phyloP scores from a whole-genome alignment of 2,797 vertebrate species.

The Karalla daura region DNA sequence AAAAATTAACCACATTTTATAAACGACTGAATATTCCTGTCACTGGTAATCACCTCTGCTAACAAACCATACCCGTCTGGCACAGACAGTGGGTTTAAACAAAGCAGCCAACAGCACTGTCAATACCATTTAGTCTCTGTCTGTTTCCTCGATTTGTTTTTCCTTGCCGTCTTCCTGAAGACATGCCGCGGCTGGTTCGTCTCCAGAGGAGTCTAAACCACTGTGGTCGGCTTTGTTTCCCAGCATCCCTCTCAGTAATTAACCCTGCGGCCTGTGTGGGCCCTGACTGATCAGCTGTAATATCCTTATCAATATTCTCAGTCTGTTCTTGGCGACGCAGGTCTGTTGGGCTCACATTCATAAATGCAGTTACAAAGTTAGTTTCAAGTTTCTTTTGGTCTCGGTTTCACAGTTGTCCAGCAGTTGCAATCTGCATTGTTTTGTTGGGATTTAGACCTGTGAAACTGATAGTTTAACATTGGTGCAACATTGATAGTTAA shows the following conservation, averaged over 20 bases:
- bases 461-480: neutral
- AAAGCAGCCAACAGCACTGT: slow-evolving; percentile 8
- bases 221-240: slow-evolving; percentile 46
- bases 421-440: neutral
- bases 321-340: slow-evolving; percentile 39
- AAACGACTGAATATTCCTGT: neutral
- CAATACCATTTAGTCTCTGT: slow-evolving; percentile 36
- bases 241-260: slow-evolving; percentile 66
- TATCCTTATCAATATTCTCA: slow-evolving; percentile 68
- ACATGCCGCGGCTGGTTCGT: slow-evolving; percentile 14
- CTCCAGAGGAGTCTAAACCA: slow-evolving; percentile 47
- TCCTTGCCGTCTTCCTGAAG: slow-evolving; percentile 35
- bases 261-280: slow-evolving; percentile 53
- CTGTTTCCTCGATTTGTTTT: slow-evolving; percentile 41
- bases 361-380: slow-evolving; percentile 29
- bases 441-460: neutral
- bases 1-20: neutral
- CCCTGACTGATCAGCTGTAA: slow-evolving; percentile 59
- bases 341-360: slow-evolving; percentile 40
- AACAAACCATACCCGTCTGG: slow-evolving; percentile 7
- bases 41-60: neutral
- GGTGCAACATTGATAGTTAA: too few species aligned
- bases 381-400: slow-evolving; percentile 43
- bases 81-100: slow-evolving; percentile 2
- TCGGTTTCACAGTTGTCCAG: neutral